Evolutionary conservation across 2,797 vertebrate genomes (phyloP), one percentile per base, ranked within the genome.

Genomic region (Pipistrellus nathusii): DNA sequence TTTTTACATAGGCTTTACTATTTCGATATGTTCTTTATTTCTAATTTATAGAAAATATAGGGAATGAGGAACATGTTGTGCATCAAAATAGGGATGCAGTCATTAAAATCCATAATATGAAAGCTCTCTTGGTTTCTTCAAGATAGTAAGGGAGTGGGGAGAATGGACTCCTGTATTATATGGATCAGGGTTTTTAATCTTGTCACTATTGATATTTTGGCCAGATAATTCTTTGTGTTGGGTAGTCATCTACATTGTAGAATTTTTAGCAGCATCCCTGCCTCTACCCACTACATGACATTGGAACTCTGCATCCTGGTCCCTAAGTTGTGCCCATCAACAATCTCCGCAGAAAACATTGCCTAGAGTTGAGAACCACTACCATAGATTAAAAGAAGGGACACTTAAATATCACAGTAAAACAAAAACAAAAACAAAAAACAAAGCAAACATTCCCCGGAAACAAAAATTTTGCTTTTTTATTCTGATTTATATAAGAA

Each of bases 401-500:
- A 75, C 21, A 82, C n/a, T 72, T 93, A 91, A 88, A 53, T 82
- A 17, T 88, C 14, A 81, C 1, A 66, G 32, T 6, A 46, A 25
- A 82, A 66, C 30, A 53, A 72, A 80, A 48, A 8, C 55, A 55
- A 78, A 25, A 25, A 27, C 38, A 59, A 80, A 80, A 75, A 48
- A 8, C 25, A 44, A 81, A 59, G 41, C 15, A 44, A 62, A 62
- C 11, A 81, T 5, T 30, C 51, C 17, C 17, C 9, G 11, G 10
- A 75, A n/a, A n/a, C 27, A 75, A 75, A 75, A 75, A 38, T 4
- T 17, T 41, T 77, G 20, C 32, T 35, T 77, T 77, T 82, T 90
- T 84, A 69, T 77, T 17, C 18, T 59, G n/a, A 88, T 64, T 85
- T 87, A 30, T 71, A 84, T 80, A 85, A 66, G 46, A 90, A 68